Evolutionary conservation across 2,113 vertebrate species (phyloP), one percentile per base, ranked within the genome.

Genomic region (Anolis sagrei): DNA sequence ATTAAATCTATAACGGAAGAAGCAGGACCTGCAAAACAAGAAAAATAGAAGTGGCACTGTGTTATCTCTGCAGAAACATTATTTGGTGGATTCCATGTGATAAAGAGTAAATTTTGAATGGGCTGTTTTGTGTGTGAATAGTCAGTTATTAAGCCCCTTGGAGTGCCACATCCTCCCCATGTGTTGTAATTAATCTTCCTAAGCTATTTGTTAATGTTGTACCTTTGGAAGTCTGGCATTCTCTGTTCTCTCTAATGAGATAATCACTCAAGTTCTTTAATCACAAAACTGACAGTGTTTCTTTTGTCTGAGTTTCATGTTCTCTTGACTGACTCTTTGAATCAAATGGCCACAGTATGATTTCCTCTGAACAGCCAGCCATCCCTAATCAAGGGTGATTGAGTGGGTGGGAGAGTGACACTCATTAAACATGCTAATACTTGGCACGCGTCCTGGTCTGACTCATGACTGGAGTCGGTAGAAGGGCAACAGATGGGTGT

Each of bases 181-280:
- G n/a, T 21, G 61, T 78, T 88, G 69, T 86, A 87, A 82, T 82
- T 78, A 39, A 89, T 79, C 54, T 83, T n/a, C 69, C 48, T 86
- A 79, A 81, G 70, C 68, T 48, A 0, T 86, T 90, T 88, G 81
- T 51, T 8, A 70, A 39, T 29, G 73, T 32, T 83, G 18, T 66
- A 84, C 0, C 68, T 73, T 64, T 73, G 10, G 29, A 82, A 79
- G 19, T 36, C 62, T 51, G 73, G 36, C 36, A 62, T 36, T 72
- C 48, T 79, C 68, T 79, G 66, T 48, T 82, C 81, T 88, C 77
- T 51, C 7, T 79, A 84, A 77, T 19, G 23, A 1, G 7, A 2
- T 34, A 48, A 73, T 90, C 0, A 0, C 18, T 85, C 3, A 0
- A 0, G 19, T 85, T 0, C 0, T 81, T 75, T 73, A 54, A 66